Conservation (phyloP, 2,888 invertebrate genomes). For the Drosophila pseudotakahashii region DNA sequence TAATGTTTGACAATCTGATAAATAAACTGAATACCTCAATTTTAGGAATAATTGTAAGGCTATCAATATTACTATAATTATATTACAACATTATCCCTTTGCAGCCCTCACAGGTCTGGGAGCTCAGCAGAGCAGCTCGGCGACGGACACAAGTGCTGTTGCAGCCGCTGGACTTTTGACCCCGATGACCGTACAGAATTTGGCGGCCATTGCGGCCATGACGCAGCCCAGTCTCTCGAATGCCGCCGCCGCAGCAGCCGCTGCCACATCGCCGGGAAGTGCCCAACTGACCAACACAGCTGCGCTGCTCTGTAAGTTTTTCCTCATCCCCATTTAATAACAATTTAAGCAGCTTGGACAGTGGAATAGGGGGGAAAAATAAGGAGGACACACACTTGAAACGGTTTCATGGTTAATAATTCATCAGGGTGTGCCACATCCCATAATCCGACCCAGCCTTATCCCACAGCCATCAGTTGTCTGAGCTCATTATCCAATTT, state of each 20-base stretch:
- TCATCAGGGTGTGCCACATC: conserved; percentile 5
- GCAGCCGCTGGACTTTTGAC: conserved; percentile 86
- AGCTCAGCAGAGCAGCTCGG: conserved; percentile 81
- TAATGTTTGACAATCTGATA: too few relatives aligned
- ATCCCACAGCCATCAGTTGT: conserved; percentile 4
- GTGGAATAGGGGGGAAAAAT: too few relatives aligned
- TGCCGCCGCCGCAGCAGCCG: conserved; percentile 61
- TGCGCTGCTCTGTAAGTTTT: conserved; percentile 83
- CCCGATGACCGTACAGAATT: conserved; percentile 95
- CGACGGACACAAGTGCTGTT: conserved; percentile 78
- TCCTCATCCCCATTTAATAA: background rate
- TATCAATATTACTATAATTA: too few relatives aligned
- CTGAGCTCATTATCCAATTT: conserved; percentile 57
- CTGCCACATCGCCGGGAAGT: conserved; percentile 80
- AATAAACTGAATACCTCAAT: too few relatives aligned
- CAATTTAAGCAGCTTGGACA: background rate
- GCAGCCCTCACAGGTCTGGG: conserved; percentile 77
- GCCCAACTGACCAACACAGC: conserved; percentile 84
- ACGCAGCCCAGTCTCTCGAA: conserved; percentile 85
- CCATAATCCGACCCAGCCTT: background rate
- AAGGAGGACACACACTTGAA: background rate
- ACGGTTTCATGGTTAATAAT: conserved; percentile 18
- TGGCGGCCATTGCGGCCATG: conserved; percentile 92
- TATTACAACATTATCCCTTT: background rate
- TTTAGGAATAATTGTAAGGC: too few relatives aligned